Evolutionary conservation across 2,797 vertebrate genomes (phyloP).

Genomic region (Parotocinclus haroldoi): DNA sequence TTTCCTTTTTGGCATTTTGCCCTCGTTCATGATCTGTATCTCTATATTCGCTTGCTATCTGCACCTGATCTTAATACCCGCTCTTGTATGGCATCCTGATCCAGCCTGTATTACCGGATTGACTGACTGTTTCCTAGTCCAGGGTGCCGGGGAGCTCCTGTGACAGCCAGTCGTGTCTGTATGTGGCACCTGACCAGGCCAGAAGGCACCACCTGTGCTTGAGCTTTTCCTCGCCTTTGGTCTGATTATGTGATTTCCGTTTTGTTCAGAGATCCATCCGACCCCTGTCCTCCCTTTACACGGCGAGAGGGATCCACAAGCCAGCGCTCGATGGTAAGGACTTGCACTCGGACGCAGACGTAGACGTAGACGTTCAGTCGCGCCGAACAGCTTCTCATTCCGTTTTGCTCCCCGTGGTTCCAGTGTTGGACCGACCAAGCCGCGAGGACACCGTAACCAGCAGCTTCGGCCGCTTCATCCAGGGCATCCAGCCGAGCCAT

Average conservation of each 20-base stretch:
- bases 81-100: no score
- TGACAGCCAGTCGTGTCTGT: no score
- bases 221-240: no score
- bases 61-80: no score
- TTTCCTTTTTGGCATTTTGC: no score
- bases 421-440: constrained; percentile 61
- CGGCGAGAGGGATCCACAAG: constrained; percentile 37
- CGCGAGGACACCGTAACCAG: constrained; percentile 75
- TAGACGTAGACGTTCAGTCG: neutral
- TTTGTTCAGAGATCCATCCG: constrained; percentile 34
- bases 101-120: no score
- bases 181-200: no score
- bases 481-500: constrained; percentile 63
- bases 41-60: no score
- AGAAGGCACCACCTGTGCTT: no score
- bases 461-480: constrained; percentile 82
- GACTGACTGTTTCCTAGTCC: no score
- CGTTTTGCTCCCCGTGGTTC: constrained; percentile 4
- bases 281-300: constrained; percentile 11
- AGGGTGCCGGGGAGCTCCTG: no score
- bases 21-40: no score
- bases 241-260: neutral
- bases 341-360: neutral
- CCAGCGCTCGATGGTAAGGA: constrained; percentile 44
- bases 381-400: neutral